Conservation (phyloP, 1,140 invertebrate genomes). For the Melipona quadrifasciata region DNA sequence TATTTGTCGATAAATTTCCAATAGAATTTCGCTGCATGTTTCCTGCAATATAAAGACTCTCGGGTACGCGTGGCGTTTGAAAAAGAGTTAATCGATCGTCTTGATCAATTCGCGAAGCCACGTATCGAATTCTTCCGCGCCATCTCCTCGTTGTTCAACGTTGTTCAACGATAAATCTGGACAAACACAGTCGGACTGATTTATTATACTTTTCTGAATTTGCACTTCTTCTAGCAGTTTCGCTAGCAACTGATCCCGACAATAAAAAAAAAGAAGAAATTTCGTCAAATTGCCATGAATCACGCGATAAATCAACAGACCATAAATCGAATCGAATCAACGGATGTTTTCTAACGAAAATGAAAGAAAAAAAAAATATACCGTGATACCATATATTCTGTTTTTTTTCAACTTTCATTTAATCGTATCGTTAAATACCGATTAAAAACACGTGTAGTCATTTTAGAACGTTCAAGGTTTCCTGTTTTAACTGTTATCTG, state of each 20-base stretch:
- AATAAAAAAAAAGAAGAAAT: not conserved
- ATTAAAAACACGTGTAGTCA: too few species aligned
- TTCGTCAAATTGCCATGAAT: not conserved
- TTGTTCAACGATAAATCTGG: constrained; percentile 26
- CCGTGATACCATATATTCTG: not conserved
- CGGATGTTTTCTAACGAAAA: too few species aligned
- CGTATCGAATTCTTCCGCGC: not conserved
- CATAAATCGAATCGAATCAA: not conserved
- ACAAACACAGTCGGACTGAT: constrained; percentile 22
- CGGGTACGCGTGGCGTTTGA: too few species aligned
- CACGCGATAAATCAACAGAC: too few species aligned
- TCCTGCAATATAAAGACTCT: too few species aligned
- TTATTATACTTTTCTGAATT: constrained; percentile 20
- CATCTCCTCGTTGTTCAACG: not conserved
- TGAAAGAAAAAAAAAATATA: too few species aligned
- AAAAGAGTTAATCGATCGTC: too few species aligned
- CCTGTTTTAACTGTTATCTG: not conserved
- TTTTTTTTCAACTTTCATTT: too few species aligned
- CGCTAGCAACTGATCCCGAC: not conserved
- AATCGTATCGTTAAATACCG: too few species aligned
- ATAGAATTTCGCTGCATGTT: too few species aligned
- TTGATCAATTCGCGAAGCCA: not conserved
- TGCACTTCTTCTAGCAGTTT: not conserved
- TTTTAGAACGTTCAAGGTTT: not conserved
- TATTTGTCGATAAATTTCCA: too few species aligned